phyloP scores from a whole-genome alignment of 2,797 vertebrate genomes.

The Calcarius lapponicus region DNA sequence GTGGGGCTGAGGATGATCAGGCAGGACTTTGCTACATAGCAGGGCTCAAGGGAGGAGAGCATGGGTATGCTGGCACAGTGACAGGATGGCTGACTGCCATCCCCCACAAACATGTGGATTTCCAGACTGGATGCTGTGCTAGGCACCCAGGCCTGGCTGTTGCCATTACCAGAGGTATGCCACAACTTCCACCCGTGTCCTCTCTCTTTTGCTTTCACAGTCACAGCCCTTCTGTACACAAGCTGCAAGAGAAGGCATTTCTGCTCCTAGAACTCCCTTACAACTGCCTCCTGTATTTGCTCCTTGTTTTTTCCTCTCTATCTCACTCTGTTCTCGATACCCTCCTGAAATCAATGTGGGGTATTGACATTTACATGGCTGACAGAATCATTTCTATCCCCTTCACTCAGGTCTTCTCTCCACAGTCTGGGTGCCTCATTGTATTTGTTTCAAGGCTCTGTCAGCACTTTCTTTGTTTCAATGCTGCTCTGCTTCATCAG shows the following conservation, averaged over 20 bases:
- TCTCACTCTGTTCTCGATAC: neutral
- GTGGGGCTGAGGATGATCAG: neutral
- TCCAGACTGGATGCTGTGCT: neutral
- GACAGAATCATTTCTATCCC: neutral
- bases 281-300: neutral
- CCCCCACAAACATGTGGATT: accelerated
- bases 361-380: accelerated
- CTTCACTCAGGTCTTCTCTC: neutral
- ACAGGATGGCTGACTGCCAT: neutral
- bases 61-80: accelerated
- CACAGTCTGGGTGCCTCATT: neutral
- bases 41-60: neutral
- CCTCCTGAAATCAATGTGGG: neutral
- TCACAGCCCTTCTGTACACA: neutral
- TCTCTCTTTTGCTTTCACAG: neutral
- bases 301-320: neutral
- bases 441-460: neutral
- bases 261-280: neutral
- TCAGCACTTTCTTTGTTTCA: constrained; percentile 42
- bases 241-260: neutral
- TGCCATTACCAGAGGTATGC: neutral
- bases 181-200: neutral
- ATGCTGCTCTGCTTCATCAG: neutral
- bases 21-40: accelerated
- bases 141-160: neutral